Percentiles rank a stretch among this genome's conserved stretches.
Conservation (phyloP, 1,140 invertebrate species). For the Patella vulgata region DNA sequence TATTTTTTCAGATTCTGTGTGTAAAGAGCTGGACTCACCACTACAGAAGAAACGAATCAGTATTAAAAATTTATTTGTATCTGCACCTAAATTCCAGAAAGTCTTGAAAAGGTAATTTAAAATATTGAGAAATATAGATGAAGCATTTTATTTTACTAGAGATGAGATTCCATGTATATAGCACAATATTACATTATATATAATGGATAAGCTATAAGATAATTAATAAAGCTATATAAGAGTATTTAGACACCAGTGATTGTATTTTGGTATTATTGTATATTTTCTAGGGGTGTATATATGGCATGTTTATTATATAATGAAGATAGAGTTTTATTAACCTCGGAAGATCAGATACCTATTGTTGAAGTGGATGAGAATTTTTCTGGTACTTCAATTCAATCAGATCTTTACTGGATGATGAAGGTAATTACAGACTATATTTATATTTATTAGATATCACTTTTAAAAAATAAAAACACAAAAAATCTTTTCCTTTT, state of each 20-base stretch:
- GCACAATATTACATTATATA: no score
- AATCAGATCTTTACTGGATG: conserved; percentile 96
- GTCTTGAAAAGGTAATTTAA: conserved; percentile 79
- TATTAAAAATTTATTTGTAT: conserved; percentile 93
- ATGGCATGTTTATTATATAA: conserved; percentile 91
- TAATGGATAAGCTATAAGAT: no score
- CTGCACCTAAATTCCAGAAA: conserved; percentile 95
- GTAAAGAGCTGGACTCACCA: conserved; percentile 36
- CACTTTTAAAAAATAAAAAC: no score
- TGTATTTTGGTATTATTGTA: no score
- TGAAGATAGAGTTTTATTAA: conserved; percentile 94
- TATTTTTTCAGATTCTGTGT: conserved; percentile 19
- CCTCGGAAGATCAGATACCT: conserved; percentile 95
- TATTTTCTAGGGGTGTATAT: conserved; percentile 83
- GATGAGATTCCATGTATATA: no score
- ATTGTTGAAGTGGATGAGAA: conserved; percentile 97
- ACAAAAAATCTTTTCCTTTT: conserved; percentile 4
- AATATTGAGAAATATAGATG: not conserved
- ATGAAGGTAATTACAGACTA: conserved; percentile 89
- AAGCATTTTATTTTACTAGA: no score
- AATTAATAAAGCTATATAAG: no score
- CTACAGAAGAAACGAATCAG: conserved; percentile 78
- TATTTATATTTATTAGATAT: conserved; percentile 10
- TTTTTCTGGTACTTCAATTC: conserved; percentile 84
- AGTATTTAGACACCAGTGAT: no score